phyloP scores from a whole-genome alignment of 2,888 invertebrate genomes.

The Lycaena phlaeas region DNA sequence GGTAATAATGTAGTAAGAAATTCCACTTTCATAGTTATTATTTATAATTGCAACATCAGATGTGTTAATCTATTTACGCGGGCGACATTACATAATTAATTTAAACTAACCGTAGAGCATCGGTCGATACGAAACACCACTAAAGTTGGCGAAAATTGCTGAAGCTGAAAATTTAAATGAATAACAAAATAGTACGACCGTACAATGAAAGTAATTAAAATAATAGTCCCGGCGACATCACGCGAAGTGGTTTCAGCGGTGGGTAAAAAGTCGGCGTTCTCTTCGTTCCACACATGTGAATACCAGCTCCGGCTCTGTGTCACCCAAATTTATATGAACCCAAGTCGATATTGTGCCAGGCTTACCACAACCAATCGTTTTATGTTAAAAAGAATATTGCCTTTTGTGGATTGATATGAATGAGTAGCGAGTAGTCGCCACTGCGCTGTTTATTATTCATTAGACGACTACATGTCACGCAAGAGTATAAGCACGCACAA shows the following conservation, averaged over 20 bases:
- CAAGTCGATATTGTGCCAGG: constrained; percentile 38
- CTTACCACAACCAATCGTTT: constrained; percentile 49
- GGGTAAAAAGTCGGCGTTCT: constrained; percentile 33
- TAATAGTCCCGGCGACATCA: constrained; percentile 55
- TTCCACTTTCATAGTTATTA: background rate
- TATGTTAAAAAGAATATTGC: constrained; percentile 55
- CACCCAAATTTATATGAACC: too few relatives aligned
- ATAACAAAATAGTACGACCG: constrained; percentile 41
- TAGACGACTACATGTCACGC: constrained; percentile 66
- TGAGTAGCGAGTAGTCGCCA: constrained; percentile 61
- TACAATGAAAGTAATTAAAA: constrained; percentile 64
- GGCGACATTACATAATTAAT: background rate
- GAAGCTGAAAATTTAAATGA: constrained; percentile 30
- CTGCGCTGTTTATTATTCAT: constrained; percentile 67
- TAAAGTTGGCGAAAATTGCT: constrained; percentile 38
- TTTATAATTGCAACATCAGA: background rate
- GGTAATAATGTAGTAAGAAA: too few relatives aligned
- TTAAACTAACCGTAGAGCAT: constrained; percentile 11
- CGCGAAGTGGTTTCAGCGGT: constrained; percentile 49
- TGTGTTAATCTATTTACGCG: background rate
- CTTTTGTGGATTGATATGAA: constrained; percentile 63
- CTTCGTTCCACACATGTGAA: constrained; percentile 36
- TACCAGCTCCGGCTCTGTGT: background rate
- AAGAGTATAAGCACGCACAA: constrained; percentile 58
- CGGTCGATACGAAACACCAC: constrained; percentile 25